Percentiles rank a stretch among this genome's conserved stretches.
These are phyloP conservation scores for Lipophrys pholis DNA, from an alignment of 2,113 vertebrate genomes.

Conservation along the genomic window DNA sequence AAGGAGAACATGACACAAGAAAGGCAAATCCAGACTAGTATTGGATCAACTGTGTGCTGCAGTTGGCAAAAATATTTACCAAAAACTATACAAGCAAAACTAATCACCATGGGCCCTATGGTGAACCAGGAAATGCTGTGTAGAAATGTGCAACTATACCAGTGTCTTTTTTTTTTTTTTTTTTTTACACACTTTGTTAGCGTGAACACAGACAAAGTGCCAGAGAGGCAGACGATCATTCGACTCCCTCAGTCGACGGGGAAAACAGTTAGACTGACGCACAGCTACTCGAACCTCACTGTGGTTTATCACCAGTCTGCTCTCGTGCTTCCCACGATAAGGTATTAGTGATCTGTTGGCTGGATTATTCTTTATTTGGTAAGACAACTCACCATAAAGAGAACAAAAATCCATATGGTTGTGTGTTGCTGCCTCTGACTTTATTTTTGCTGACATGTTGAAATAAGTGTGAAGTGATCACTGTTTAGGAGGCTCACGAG, in stretches of 20 bases:
- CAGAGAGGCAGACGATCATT: conserved; percentile 8
- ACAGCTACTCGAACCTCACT: conserved; percentile 6
- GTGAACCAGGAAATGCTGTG: neutral
- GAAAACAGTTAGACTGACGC: conserved; percentile 13
- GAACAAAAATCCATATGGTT: conserved; percentile 7
- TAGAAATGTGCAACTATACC: neutral
- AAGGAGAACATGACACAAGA: too few relatives aligned
- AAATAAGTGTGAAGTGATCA: conserved; percentile 17
- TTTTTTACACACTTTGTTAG: too few relatives aligned
- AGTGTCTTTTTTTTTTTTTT: neutral
- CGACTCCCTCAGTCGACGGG: conserved; percentile 8
- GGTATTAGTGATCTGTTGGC: neutral
- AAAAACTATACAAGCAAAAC: neutral
- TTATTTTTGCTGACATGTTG: conserved; percentile 20
- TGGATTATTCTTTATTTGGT: conserved; percentile 15
- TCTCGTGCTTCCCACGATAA: conserved; percentile 2
- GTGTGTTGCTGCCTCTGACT: neutral
- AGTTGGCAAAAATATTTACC: neutral
- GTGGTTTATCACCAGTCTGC: conserved; percentile 31
- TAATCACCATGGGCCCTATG: neutral
- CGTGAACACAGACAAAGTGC: neutral
- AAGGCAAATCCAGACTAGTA: too few relatives aligned
- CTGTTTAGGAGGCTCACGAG: conserved; percentile 20
- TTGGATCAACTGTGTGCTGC: too few relatives aligned
- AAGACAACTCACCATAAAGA: neutral